These are phyloP conservation scores for Steatocranus sp. DNA, from an alignment of 2,797 vertebrate genomes.

Conservation along the genomic window DNA sequence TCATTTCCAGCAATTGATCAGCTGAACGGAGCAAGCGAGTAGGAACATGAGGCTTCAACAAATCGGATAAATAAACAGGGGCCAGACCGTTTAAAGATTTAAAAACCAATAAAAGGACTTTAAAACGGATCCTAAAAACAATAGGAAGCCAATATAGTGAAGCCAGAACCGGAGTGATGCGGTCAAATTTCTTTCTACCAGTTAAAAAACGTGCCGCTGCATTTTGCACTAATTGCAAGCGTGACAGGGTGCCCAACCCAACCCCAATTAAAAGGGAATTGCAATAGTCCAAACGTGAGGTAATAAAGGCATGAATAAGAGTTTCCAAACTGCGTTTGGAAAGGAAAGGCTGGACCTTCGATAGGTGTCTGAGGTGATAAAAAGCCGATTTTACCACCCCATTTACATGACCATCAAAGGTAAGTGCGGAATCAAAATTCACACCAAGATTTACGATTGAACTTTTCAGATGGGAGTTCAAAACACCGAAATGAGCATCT, in stretches of 20 bases:
- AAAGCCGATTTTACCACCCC: background rate
- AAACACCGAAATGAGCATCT: background rate
- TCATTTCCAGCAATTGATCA: background rate
- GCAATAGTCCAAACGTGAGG: background rate
- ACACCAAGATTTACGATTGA: background rate
- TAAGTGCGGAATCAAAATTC: background rate
- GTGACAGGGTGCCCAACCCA: background rate
- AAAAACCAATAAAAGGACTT: background rate
- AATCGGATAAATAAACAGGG: background rate
- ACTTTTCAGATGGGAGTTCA: background rate
- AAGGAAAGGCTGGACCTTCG: background rate
- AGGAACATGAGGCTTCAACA: background rate
- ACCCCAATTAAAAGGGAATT: background rate
- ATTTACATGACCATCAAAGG: background rate
- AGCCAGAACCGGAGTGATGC: fast-evolving
- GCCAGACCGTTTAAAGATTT: background rate
- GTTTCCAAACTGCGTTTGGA: background rate
- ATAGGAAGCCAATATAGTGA: background rate
- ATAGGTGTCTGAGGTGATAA: background rate
- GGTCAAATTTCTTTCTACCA: background rate
- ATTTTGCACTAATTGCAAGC: background rate
- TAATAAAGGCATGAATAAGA: background rate
- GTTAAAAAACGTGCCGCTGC: background rate
- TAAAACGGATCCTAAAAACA: background rate
- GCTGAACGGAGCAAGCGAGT: background rate